These are phyloP conservation scores for Merodon equestris DNA, from an alignment of 2,888 invertebrate species.

Conservation along the genomic window DNA sequence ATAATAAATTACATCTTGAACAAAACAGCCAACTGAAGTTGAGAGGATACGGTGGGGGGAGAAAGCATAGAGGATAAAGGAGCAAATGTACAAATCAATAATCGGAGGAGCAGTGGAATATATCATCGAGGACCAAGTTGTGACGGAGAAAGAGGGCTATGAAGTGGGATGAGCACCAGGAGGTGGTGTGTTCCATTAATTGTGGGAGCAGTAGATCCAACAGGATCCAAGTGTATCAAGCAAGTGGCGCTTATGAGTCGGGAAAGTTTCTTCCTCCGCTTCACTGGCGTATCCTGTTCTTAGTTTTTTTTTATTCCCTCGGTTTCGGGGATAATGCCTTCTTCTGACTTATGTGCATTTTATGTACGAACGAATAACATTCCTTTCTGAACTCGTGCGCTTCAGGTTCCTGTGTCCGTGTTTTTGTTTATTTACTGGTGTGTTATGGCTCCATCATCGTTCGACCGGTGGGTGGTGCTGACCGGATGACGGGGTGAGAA, in stretches of 20 bases:
- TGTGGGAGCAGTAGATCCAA: conserved; percentile 38
- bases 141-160: neutral
- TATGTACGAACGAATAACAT: conserved; percentile 54
- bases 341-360: conserved; percentile 59
- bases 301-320: conserved; percentile 1
- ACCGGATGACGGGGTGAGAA: conserved; percentile 16
- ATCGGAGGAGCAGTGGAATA: conserved; percentile 49
- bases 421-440: conserved; percentile 29
- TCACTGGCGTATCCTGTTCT: conserved; percentile 38
- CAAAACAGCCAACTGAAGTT: conserved; percentile 1
- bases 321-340: conserved; percentile 35
- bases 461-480: conserved; percentile 21
- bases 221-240: conserved; percentile 37
- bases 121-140: conserved; percentile 34
- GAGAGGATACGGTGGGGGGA: neutral
- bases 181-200: conserved; percentile 45
- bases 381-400: neutral
- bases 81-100: conserved; percentile 54
- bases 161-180: conserved; percentile 1
- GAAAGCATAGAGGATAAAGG: neutral
- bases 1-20: conserved; percentile 59
- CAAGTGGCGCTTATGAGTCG: conserved; percentile 58
- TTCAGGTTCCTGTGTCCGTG: conserved; percentile 7
- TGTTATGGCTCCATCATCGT: conserved; percentile 35
- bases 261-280: conserved; percentile 33